Percentiles rank a stretch among this genome's conserved stretches.
Evolutionary conservation across 2,113 vertebrate genomes (phyloP).

Genomic region (Mirounga angustirostris): DNA sequence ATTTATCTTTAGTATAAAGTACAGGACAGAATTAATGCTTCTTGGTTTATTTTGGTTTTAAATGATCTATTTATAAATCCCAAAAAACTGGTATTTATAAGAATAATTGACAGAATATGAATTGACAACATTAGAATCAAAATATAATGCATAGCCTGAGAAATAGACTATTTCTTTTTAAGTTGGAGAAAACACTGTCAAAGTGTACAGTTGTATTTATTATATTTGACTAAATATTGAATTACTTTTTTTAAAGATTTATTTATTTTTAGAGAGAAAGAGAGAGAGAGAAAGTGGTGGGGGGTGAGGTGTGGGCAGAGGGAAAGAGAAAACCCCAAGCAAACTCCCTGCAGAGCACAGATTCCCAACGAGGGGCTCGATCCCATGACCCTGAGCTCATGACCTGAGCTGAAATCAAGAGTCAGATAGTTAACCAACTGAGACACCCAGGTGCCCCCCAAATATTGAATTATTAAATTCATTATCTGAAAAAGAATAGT

Average conservation of each 20-base stretch:
- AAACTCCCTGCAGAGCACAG: not conserved
- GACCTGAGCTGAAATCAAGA: not conserved
- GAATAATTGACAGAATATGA: constrained; percentile 49
- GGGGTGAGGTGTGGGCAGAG: not conserved
- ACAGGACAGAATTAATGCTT: not conserved
- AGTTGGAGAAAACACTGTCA: not conserved
- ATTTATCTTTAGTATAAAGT: not conserved
- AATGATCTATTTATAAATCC: constrained; percentile 7
- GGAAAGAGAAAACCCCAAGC: not conserved
- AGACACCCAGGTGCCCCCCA: not conserved
- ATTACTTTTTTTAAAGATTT: not conserved
- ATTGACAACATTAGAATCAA: not conserved
- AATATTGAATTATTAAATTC: constrained; percentile 28
- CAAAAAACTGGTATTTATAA: not conserved
- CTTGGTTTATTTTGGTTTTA: constrained; percentile 41
- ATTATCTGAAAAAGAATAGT: not conserved
- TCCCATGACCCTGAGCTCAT: not conserved
- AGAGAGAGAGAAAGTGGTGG: not conserved
- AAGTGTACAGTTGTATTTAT: not conserved
- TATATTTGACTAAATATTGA: not conserved
- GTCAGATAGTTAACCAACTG: not conserved
- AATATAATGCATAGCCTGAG: not conserved
- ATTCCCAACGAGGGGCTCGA: not conserved
- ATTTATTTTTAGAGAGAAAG: not conserved
- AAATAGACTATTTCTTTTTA: constrained; percentile 19